These are phyloP conservation scores for Blastomussa wellsi DNA, from an alignment of 92 coral and sea anemone genomes.

Conservation along the genomic window DNA sequence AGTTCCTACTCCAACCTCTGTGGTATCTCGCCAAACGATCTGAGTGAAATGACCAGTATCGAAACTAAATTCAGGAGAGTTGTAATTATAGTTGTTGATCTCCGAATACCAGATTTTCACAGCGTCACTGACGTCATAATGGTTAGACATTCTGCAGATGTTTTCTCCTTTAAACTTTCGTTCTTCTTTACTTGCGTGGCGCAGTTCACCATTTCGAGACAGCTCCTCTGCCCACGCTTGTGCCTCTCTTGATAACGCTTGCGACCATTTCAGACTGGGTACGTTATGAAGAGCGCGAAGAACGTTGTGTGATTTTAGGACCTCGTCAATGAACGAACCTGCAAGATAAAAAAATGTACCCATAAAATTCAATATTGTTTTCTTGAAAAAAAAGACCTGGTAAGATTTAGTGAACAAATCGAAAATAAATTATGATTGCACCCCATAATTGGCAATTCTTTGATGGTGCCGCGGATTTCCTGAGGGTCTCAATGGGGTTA, in stretches of 20 bases:
- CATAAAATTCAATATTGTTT: neutral
- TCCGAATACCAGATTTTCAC: slow-evolving; percentile 84
- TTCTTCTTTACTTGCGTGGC: slow-evolving; percentile 78
- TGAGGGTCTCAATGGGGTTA: no score
- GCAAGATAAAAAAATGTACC: neutral
- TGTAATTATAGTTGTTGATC: slow-evolving; percentile 61
- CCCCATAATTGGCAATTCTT: neutral
- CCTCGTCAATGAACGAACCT: slow-evolving; percentile 32
- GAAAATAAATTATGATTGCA: neutral
- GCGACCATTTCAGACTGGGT: slow-evolving; percentile 69
- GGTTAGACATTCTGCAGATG: slow-evolving; percentile 79
- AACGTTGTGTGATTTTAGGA: slow-evolving; percentile 63
- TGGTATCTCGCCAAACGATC: slow-evolving; percentile 87
- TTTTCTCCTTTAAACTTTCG: slow-evolving; percentile 77
- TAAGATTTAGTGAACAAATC: neutral
- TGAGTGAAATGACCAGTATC: slow-evolving; percentile 89
- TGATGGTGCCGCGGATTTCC: no score
- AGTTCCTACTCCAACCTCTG: slow-evolving; percentile 84
- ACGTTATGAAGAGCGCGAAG: slow-evolving; percentile 71
- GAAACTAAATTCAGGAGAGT: slow-evolving; percentile 70
- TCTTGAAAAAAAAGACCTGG: neutral
- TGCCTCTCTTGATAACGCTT: slow-evolving; percentile 61
- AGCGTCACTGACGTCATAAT: slow-evolving; percentile 63
- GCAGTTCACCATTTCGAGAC: slow-evolving; percentile 73
- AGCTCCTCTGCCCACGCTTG: slow-evolving; percentile 81